phyloP scores from a whole-genome alignment of 1,140 invertebrate species.

The Mactra quadrangularis region DNA sequence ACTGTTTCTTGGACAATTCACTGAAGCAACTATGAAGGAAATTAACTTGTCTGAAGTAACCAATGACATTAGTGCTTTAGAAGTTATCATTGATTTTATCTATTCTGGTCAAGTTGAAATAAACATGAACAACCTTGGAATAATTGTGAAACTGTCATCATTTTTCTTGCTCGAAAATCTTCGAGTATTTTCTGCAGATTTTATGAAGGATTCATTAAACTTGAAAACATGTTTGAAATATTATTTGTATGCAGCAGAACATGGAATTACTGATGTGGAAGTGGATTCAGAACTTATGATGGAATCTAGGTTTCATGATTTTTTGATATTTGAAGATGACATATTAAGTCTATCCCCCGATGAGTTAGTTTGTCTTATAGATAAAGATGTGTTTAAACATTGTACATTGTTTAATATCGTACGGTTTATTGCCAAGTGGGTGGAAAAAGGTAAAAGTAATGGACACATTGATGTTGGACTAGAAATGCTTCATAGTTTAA shows the following conservation, averaged over 20 bases:
- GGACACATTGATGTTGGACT: slow-evolving; percentile 18
- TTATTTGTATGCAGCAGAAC: slow-evolving; percentile 39
- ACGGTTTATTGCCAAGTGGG: slow-evolving; percentile 50
- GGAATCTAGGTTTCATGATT: slow-evolving; percentile 45
- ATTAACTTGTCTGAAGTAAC: slow-evolving; percentile 52
- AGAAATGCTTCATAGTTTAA: slow-evolving; percentile 22
- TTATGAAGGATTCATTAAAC: slow-evolving; percentile 25
- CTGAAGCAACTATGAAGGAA: slow-evolving; percentile 51
- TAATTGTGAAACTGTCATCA: slow-evolving; percentile 52
- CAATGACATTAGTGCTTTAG: slow-evolving; percentile 21
- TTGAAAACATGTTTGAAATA: slow-evolving; percentile 48
- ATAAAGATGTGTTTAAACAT: slow-evolving; percentile 29
- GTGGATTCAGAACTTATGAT: slow-evolving; percentile 35
- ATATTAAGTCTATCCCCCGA: slow-evolving; percentile 34
- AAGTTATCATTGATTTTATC: slow-evolving; percentile 45
- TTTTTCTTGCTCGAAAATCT: slow-evolving; percentile 47
- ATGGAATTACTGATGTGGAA: slow-evolving; percentile 38
- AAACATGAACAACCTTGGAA: slow-evolving; percentile 28
- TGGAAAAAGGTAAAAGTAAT: slow-evolving; percentile 32
- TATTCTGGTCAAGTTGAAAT: slow-evolving; percentile 52
- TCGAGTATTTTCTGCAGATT: slow-evolving; percentile 21
- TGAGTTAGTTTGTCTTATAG: slow-evolving; percentile 27
- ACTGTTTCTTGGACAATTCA: slow-evolving; percentile 50
- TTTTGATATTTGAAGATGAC: slow-evolving; percentile 40
- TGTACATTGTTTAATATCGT: slow-evolving; percentile 19